phyloP scores from a whole-genome alignment of 2,888 invertebrate genomes.

The Pelosia muscerda region DNA sequence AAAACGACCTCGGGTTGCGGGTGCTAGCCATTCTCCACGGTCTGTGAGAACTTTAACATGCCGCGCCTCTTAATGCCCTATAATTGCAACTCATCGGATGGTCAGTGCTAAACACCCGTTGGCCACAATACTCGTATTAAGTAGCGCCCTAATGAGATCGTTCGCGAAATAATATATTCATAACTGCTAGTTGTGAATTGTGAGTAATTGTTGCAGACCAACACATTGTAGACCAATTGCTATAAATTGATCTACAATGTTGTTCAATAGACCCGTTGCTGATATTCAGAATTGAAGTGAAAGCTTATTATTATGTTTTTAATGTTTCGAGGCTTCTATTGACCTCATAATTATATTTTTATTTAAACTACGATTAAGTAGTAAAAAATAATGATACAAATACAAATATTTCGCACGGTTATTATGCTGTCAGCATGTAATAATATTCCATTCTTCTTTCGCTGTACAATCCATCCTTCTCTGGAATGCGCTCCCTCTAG shows the following conservation, averaged over 20 bases:
- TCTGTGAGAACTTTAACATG: conserved; percentile 79
- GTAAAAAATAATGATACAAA: conserved; percentile 26
- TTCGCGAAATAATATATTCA: conserved; percentile 42
- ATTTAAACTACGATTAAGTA: conserved; percentile 23
- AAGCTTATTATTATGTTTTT: conserved; percentile 29
- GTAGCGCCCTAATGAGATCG: conserved; percentile 40
- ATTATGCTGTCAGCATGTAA: conserved; percentile 32
- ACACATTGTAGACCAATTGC: conserved; percentile 1
- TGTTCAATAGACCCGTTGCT: conserved; percentile 14
- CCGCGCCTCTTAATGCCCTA: conserved; percentile 72
- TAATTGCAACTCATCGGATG: conserved; percentile 63
- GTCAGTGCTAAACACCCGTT: conserved; percentile 29
- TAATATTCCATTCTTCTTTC: too few relatives aligned
- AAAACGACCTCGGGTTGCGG: conserved; percentile 69
- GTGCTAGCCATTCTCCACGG: conserved; percentile 71
- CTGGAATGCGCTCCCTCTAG: too few relatives aligned
- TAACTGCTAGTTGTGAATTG: conserved; percentile 24
- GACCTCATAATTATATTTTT: conserved; percentile 36
- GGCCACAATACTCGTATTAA: conserved; percentile 35
- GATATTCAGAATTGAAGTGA: background rate
- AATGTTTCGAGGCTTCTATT: conserved; percentile 33
- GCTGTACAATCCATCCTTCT: too few relatives aligned
- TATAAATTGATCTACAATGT: conserved; percentile 34
- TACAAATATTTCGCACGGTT: conserved; percentile 44
- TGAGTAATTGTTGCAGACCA: conserved; percentile 9